A percentile compares a stretch with the other conserved stretches of the same genome.
Evolutionary conservation across 2,797 vertebrate genomes (phyloP).

Genomic region (Microtus obscurus): DNA sequence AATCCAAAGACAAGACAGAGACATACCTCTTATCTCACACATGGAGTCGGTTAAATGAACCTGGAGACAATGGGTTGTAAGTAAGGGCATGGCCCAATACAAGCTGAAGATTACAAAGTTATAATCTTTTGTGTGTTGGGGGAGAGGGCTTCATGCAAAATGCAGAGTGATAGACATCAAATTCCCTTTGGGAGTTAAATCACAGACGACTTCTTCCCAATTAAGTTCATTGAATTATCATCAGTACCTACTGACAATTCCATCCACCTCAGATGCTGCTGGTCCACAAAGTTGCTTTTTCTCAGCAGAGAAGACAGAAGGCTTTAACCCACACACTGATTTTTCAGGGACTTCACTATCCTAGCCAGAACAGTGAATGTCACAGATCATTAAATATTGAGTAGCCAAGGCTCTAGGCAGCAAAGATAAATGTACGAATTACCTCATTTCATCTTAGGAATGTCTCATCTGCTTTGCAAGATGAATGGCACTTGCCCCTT

Average conservation of each 20-base stretch:
- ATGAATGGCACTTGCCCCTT: neutral
- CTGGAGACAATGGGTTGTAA: neutral
- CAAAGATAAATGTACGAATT: constrained; percentile 1
- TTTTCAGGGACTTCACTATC: neutral
- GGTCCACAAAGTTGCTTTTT: neutral
- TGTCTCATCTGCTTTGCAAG: constrained; percentile 34
- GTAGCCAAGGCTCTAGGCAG: constrained; percentile 27
- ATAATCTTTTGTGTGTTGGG: neutral
- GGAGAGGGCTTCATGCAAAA: neutral
- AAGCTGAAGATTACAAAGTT: neutral
- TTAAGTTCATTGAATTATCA: neutral
- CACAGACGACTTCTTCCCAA: neutral
- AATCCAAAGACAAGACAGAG: neutral
- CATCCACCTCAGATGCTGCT: neutral
- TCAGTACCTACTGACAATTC: neutral
- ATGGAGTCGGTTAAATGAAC: neutral
- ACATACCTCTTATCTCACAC: neutral
- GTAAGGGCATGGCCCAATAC: neutral
- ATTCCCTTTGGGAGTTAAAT: constrained; percentile 16
- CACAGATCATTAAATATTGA: constrained; percentile 79
- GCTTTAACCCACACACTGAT: neutral
- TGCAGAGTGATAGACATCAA: neutral
- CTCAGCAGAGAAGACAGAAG: neutral
- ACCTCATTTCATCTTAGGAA: constrained; percentile 47
- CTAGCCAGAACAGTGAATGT: constrained; percentile 62